Percentiles rank a stretch among this genome's conserved stretches.
These are phyloP conservation scores for Damaliscus lunatus DNA, from an alignment of 2,113 vertebrate genomes.

Conservation along the genomic window DNA sequence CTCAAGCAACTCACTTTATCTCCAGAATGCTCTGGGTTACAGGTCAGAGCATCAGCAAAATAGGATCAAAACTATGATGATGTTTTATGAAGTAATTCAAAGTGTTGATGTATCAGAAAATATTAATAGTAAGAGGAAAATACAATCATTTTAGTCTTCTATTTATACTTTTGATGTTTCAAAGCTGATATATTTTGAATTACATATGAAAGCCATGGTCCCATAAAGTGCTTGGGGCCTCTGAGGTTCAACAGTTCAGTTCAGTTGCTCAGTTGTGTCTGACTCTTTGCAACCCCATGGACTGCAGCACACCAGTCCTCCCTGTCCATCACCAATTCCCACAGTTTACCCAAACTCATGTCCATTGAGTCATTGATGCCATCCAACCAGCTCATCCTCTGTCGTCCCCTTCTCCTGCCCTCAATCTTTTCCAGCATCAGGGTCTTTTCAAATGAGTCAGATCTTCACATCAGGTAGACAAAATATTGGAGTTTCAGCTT, in stretches of 20 bases:
- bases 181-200: background rate
- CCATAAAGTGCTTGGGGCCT: background rate
- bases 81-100: background rate
- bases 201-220: background rate
- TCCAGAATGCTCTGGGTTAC: background rate
- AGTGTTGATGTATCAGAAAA: background rate
- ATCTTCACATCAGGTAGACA: background rate
- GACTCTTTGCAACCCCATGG: rapidly evolving
- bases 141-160: background rate
- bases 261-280: background rate
- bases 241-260: background rate
- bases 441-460: background rate
- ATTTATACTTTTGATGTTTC: background rate
- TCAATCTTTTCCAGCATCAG: background rate
- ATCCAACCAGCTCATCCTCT: background rate
- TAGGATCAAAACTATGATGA: background rate
- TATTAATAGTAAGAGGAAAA: background rate
- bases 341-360: background rate
- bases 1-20: background rate
- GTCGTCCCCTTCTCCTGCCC: background rate
- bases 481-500: background rate
- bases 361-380: background rate
- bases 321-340: background rate
- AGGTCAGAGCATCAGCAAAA: background rate
- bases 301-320: background rate